Percentiles rank a stretch among this genome's conserved stretches.
Evolutionary conservation across 2,888 invertebrate species (phyloP).

Genomic region (Mythimna ferrago): DNA sequence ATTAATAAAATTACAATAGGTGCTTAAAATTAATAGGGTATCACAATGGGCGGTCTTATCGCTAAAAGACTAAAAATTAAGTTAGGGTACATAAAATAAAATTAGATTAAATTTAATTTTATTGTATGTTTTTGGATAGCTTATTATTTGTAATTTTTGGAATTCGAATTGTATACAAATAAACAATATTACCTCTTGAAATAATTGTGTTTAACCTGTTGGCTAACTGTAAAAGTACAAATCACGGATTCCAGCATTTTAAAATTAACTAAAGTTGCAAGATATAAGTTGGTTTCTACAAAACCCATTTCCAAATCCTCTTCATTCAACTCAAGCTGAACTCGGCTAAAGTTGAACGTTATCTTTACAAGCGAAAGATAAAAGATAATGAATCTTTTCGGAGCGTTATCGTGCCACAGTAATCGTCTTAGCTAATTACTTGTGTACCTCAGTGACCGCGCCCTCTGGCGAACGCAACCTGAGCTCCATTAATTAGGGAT

Average conservation of each 20-base stretch:
- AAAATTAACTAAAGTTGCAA: slow-evolving; percentile 2
- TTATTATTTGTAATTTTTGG: too few relatives aligned
- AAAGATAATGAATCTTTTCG: slow-evolving; percentile 13
- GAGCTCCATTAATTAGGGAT: neutral
- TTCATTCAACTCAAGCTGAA: neutral
- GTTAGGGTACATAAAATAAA: too few relatives aligned
- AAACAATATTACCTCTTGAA: too few relatives aligned
- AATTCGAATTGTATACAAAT: too few relatives aligned
- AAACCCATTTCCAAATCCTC: neutral
- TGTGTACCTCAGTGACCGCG: neutral
- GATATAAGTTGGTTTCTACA: neutral
- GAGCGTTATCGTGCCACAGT: neutral
- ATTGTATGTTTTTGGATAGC: too few relatives aligned
- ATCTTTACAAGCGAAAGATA: slow-evolving; percentile 18
- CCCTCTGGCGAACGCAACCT: neutral
- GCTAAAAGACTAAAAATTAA: too few relatives aligned
- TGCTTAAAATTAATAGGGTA: too few relatives aligned
- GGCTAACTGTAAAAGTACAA: neutral
- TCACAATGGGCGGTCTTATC: too few relatives aligned
- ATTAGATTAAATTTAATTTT: too few relatives aligned
- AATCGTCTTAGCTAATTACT: slow-evolving; percentile 21
- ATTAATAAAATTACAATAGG: too few relatives aligned
- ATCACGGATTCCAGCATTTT: neutral
- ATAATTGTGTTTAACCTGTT: too few relatives aligned
- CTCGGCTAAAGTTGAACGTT: neutral